Evolutionary conservation across 2,888 invertebrate species (phyloP), one percentile per base, ranked within the genome.

Genomic region (Caenorhabditis wallacei): DNA sequence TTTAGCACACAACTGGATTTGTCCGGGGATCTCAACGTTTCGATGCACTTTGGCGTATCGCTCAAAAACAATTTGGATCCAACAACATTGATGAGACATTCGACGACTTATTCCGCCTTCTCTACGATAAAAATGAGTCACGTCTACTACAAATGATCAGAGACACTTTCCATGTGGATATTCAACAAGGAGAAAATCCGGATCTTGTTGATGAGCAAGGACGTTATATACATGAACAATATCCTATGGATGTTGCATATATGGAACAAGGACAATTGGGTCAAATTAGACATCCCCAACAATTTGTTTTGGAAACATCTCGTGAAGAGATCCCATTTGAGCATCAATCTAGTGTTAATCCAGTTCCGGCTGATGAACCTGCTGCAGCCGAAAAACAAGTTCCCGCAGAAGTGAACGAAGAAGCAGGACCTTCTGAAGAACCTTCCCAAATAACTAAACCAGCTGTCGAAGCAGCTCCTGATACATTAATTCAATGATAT

Each of bases 101-200:
- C 61, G 87, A 87, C 57, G 61, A 54, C 10, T 37, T 87, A 1
- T 88, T 84, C 84, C 74, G 70, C 64, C 54, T 86, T 37, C 80
- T 87, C 10, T 79, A 85, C 18, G 74, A 82, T 48, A 83, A 80
- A 35, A 84, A 88, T 61, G 87, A 86, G 40, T 20, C 57, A 40
- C 84, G 85, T 11, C 69, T 87, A 0, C 64, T 88, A 7, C 78
- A 81, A 0, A 81, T 71, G 35, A 80, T 86, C 26, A 74, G 85
- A 54, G 51, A 54, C 5, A 30, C 68, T 35, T 84, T 76, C 61
- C 53, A 63, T 7, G 71, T 84, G 5, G 71, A 80, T 13, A 84
- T 84, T 2, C 20, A 59, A 8, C 30, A 30, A 30, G 40, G 16
- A 40, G 40, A 40, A 13, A 16, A 40, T 16, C 40, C 10, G 16